Evolutionary conservation across 2,113 vertebrate species (phyloP).

Genomic region (Ardeotis arabs): DNA sequence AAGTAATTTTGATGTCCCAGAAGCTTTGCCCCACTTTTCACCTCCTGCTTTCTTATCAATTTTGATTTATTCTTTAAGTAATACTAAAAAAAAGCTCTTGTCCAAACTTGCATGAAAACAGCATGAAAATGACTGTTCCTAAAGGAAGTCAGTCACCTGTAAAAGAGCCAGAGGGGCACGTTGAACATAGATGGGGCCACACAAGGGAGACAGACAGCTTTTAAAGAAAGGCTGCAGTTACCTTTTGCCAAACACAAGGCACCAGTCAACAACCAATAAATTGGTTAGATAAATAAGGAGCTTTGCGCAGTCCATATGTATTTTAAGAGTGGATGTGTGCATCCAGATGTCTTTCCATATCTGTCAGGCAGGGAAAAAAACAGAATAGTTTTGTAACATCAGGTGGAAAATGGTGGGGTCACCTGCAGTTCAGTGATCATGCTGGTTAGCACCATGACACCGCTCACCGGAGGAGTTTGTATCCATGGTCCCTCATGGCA

Average conservation of each 20-base stretch:
- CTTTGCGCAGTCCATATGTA: not conserved
- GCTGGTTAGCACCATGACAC: rapidly evolving
- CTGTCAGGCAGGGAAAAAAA: not conserved
- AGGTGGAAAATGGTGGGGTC: not conserved
- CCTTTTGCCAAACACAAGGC: not conserved
- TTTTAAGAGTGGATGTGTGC: not conserved
- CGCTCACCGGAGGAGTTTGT: not conserved
- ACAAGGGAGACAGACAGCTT: not conserved
- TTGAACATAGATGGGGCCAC: not conserved
- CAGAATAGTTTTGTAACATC: not conserved
- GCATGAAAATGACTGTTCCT: not conserved
- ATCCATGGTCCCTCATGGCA: not conserved
- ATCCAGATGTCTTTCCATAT: rapidly evolving
- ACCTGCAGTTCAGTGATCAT: not conserved
- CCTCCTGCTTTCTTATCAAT: not conserved
- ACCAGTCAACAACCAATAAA: not conserved
- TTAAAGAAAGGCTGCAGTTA: not conserved
- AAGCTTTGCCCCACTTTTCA: not conserved
- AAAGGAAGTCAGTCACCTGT: not conserved
- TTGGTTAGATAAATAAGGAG: not conserved
- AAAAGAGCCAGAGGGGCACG: not conserved
- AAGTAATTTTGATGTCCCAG: not conserved
- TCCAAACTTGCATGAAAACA: not conserved
- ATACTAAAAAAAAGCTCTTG: not conserved
- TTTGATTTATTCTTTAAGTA: not conserved